Base-by-base conservation (phyloP, 2,888 invertebrate genomes). In the Meliscaeva auricollis region DNA sequence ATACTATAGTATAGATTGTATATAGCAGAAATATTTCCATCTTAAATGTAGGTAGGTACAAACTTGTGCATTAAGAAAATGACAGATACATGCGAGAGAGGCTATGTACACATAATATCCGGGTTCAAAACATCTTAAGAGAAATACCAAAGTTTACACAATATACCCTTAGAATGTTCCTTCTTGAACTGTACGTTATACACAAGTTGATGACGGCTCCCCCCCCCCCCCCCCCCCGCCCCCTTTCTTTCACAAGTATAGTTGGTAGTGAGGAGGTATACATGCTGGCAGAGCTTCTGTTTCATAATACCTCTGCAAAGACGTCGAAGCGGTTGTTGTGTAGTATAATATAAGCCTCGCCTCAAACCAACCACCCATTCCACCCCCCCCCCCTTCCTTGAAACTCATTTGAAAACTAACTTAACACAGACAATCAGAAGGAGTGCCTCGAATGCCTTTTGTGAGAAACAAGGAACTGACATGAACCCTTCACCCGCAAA, bases 31-130 rank as follows among this genome's bases (percentile, higher is more conserved):
- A 15, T 7, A 68, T 52, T 50, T 48, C 30, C 35, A 22, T 46
- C 15, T 48, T 66, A 48, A 35, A 70, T 54, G 52, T 75, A 58
- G 70, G 64, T 66, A 46, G 15, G 17, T 32, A 75, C 75, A 83
- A 78, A n/a, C 73, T 74, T 80, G 70, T 80, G 83, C 83, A 83
- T 75, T 84, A 84, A 80, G 80, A 84, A 83, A 80, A 84, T 84
- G 84, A 76, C 79, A 79, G 70, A 79, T 84, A 84, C 84, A 80
- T 84, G 80, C 60, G 68, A 68, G 80, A 62, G 68, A 68, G 60
- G 32, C 75, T 80, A 73, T 76, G 80, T 80, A 80, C 75, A 80
- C 75, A 84, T 76, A 80, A 84, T 79, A 72, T 58, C 70, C 75
- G 58, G 58, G 70, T 66, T 60, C 17, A 76, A 58, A 68, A 75